Evolutionary conservation across 1,140 invertebrate genomes (phyloP).

Genomic region (Apis cerana): DNA sequence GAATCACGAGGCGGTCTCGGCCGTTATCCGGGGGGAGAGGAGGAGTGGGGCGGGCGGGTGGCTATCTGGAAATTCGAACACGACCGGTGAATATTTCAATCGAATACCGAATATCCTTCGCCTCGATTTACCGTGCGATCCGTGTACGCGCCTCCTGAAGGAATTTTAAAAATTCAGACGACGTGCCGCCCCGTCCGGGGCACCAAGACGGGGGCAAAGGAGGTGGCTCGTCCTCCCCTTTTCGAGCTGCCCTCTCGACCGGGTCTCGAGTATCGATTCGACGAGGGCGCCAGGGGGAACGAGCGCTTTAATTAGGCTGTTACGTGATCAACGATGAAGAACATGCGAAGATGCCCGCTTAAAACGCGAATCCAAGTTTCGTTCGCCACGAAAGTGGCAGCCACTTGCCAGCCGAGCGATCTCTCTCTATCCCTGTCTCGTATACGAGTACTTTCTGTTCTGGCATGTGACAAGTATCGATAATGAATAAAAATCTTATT

Average conservation of each 20-base stretch:
- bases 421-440: neutral
- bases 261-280: constrained; percentile 33
- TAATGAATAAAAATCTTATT: too few relatives aligned
- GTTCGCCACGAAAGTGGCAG: neutral
- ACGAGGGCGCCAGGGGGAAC: neutral
- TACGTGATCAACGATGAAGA: constrained; percentile 33
- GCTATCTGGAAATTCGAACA: constrained; percentile 47
- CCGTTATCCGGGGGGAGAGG: neutral
- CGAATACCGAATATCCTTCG: constrained; percentile 51
- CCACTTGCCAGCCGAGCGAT: neutral
- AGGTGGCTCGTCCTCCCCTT: constrained; percentile 5
- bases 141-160: constrained; percentile 47
- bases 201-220: neutral
- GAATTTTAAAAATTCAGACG: constrained; percentile 50
- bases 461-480: too few relatives aligned
- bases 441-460: too few relatives aligned
- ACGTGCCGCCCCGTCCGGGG: neutral
- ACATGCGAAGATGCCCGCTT: constrained; percentile 28
- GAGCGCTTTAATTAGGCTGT: constrained; percentile 40
- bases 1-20: constrained; percentile 5
- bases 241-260: constrained; percentile 12
- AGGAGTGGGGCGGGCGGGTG: neutral
- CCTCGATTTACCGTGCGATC: constrained; percentile 49
- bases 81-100: constrained; percentile 50
- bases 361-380: constrained; percentile 4